phyloP scores from a whole-genome alignment of 2,888 invertebrate genomes.

The Euzophera pinguis region DNA sequence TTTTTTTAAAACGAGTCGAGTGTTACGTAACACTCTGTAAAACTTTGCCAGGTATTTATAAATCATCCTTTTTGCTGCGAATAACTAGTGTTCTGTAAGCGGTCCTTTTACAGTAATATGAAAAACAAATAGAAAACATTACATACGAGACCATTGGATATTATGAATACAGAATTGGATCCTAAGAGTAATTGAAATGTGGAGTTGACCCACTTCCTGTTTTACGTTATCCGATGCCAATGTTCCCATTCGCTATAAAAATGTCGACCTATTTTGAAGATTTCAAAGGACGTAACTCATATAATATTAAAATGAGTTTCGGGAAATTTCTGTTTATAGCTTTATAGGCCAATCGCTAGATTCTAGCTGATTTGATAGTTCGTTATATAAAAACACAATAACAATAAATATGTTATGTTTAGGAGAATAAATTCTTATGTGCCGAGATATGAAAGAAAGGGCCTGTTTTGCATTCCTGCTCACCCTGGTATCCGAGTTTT shows the following conservation, averaged over 20 bases:
- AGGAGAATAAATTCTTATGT: too few relatives aligned
- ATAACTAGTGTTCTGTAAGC: too few relatives aligned
- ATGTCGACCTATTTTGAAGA: conserved; percentile 2
- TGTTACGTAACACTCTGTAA: too few relatives aligned
- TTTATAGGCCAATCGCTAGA: background rate
- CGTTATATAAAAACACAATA: too few relatives aligned
- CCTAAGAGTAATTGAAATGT: background rate
- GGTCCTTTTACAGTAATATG: too few relatives aligned
- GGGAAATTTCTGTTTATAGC: background rate
- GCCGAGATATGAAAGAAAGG: too few relatives aligned
- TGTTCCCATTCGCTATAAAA: conserved; percentile 7
- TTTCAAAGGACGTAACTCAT: background rate
- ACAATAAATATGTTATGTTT: too few relatives aligned
- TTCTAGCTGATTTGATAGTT: background rate
- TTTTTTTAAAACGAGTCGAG: too few relatives aligned
- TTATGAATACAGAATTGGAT: background rate
- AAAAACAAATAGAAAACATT: background rate
- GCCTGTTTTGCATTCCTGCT: too few relatives aligned
- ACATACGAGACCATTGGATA: background rate
- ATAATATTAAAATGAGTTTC: background rate
- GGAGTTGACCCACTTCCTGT: conserved; percentile 4
- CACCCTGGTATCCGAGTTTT: too few relatives aligned
- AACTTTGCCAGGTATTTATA: too few relatives aligned
- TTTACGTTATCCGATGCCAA: conserved; percentile 9
- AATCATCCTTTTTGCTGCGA: too few relatives aligned